Conservation (phyloP, 2,113 vertebrate species). For the Brachyhypopomus occidentalis region DNA sequence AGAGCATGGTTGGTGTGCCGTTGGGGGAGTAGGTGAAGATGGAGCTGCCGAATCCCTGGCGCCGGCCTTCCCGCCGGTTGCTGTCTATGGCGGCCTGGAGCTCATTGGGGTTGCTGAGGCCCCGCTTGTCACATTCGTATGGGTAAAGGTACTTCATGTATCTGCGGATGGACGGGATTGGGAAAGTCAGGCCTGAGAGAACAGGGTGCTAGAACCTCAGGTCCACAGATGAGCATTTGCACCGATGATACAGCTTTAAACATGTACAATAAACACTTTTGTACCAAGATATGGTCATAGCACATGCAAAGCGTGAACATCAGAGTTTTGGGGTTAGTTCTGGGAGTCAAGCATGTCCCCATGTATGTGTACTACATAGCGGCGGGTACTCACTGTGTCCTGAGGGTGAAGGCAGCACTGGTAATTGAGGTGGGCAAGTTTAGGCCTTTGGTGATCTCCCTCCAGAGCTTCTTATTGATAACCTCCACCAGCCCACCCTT, state of each 20-base stretch:
- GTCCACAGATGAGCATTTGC: background rate
- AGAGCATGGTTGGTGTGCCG: slow-evolving; percentile 85
- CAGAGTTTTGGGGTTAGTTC: no score
- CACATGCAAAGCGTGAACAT: no score
- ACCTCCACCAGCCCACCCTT: slow-evolving; percentile 97
- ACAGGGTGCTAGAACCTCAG: background rate
- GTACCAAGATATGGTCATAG: no score
- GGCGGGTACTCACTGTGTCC: slow-evolving; percentile 87
- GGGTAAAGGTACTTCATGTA: slow-evolving; percentile 99
- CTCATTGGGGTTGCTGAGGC: slow-evolving; percentile 94
- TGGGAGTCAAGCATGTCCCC: no score
- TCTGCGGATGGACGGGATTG: slow-evolving; percentile 66
- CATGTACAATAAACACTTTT: no score
- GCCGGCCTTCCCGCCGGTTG: slow-evolving; percentile 90
- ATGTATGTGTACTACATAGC: no score
- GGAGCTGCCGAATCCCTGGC: slow-evolving; percentile 89
- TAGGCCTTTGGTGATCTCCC: slow-evolving; percentile 97
- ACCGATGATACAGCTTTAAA: no score
- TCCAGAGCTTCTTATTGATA: slow-evolving; percentile 98
- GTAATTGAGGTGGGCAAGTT: slow-evolving; percentile 98
- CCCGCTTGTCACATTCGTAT: slow-evolving; percentile 94
- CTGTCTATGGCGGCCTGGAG: slow-evolving; percentile 97
- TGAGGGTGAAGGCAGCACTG: slow-evolving; percentile 96
- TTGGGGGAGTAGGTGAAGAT: slow-evolving; percentile 92
- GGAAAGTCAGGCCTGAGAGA: background rate